phyloP scores from a whole-genome alignment of 2,113 vertebrate species.

The Panthera leo region DNA sequence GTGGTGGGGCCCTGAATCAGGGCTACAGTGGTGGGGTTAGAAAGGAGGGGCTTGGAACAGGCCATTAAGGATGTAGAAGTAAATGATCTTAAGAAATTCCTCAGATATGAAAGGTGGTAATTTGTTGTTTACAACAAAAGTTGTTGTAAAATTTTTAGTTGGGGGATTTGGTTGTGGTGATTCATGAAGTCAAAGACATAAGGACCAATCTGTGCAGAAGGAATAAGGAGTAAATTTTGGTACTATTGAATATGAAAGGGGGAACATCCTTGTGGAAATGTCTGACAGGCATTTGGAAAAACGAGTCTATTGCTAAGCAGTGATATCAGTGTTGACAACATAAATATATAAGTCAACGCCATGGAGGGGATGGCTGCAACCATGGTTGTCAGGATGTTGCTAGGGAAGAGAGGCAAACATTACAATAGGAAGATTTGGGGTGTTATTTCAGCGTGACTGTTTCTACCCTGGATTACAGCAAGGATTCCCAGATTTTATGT shows the following conservation, averaged over 20 bases:
- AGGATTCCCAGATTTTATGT: neutral
- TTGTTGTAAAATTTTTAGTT: neutral
- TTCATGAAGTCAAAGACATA: neutral
- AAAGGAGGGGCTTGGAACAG: neutral
- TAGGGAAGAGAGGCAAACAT: neutral
- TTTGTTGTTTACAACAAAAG: neutral
- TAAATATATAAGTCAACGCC: neutral
- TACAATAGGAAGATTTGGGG: neutral
- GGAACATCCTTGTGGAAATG: neutral
- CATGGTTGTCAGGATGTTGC: neutral
- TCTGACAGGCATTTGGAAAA: neutral
- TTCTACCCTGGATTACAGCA: neutral
- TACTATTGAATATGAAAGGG: neutral
- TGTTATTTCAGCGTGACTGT: neutral
- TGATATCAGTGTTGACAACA: neutral
- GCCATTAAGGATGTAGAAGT: neutral
- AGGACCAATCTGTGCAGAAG: neutral
- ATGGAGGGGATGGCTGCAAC: neutral
- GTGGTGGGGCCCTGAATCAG: neutral
- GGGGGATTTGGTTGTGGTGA: neutral
- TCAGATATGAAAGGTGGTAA: neutral
- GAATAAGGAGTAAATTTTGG: neutral
- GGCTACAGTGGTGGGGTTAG: neutral
- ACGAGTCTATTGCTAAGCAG: neutral
- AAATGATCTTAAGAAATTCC: neutral